Conservation (phyloP, 1,140 invertebrate genomes). For the Oncopodura yosiiana region DNA sequence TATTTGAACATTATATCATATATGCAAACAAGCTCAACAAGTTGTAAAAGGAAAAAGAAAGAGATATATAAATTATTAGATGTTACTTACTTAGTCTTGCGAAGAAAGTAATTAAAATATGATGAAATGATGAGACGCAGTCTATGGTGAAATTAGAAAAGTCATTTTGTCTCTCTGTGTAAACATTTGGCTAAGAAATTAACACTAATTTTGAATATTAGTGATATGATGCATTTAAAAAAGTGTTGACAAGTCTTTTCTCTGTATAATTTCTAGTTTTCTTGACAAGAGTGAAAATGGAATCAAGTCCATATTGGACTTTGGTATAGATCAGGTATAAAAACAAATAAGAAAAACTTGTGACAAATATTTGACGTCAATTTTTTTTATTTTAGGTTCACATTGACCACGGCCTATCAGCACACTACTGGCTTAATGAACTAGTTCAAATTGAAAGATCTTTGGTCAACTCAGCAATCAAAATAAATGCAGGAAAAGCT, state of each 20-base stretch:
- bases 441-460: conserved; percentile 26
- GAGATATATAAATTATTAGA: too few relatives aligned
- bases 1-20: too few relatives aligned
- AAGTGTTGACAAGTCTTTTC: conserved; percentile 6
- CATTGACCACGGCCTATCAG: conserved; percentile 28
- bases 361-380: neutral
- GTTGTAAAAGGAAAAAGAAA: too few relatives aligned
- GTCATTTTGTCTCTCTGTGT: neutral
- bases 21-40: too few relatives aligned
- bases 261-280: conserved; percentile 22
- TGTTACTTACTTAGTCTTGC: too few relatives aligned
- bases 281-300: conserved; percentile 22
- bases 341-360: neutral
- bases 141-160: neutral
- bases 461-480: conserved; percentile 24
- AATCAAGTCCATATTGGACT: conserved; percentile 13
- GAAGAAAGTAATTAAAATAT: neutral
- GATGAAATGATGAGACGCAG: neutral
- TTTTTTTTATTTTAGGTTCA: conserved; percentile 20
- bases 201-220: neutral
- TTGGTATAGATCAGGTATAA: conserved; percentile 26
- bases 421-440: conserved; percentile 25
- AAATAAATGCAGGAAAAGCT: conserved; percentile 55
- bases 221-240: conserved; percentile 1
- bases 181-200: neutral